phyloP scores from a whole-genome alignment of 2,888 invertebrate genomes.

The Caenorhabditis panamensis region DNA sequence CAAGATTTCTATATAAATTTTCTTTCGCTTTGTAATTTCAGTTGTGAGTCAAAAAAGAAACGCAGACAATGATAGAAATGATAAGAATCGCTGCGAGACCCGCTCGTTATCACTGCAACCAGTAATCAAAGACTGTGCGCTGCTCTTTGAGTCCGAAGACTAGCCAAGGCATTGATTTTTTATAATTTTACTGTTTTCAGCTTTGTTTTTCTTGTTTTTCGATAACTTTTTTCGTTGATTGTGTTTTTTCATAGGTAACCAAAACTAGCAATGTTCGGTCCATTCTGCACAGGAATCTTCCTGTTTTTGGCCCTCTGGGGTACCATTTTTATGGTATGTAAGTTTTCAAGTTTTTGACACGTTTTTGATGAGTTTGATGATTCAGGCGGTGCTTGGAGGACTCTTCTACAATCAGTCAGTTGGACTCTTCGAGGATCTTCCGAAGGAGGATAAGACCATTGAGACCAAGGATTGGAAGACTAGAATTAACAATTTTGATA shows the following conservation, averaged over 20 bases:
- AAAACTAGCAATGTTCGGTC: conserved; percentile 61
- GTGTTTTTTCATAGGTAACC: conserved; percentile 30
- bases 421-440: conserved; percentile 74
- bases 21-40: not conserved
- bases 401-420: conserved; percentile 73
- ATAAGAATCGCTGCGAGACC: conserved; percentile 46
- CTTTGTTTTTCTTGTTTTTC: not conserved
- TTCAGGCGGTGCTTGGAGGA: conserved; percentile 69
- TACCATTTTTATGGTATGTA: conserved; percentile 72
- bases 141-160: conserved; percentile 59
- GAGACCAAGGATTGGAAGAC: conserved; percentile 34
- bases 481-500: conserved; percentile 21
- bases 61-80: conserved; percentile 7
- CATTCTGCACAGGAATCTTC: conserved; percentile 69
- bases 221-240: not conserved
- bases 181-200: conserved; percentile 5
- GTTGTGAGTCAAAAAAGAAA: no score
- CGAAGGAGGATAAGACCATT: conserved; percentile 36
- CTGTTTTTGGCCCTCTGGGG: conserved; percentile 75
- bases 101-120: conserved; percentile 38
- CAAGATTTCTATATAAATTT: not conserved
- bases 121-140: conserved; percentile 59
- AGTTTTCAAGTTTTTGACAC: no score
- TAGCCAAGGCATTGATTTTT: conserved; percentile 37
- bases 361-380: not conserved